Base-by-base conservation (phyloP, 2,888 invertebrate species). In the Trichacis sp. region DNA sequence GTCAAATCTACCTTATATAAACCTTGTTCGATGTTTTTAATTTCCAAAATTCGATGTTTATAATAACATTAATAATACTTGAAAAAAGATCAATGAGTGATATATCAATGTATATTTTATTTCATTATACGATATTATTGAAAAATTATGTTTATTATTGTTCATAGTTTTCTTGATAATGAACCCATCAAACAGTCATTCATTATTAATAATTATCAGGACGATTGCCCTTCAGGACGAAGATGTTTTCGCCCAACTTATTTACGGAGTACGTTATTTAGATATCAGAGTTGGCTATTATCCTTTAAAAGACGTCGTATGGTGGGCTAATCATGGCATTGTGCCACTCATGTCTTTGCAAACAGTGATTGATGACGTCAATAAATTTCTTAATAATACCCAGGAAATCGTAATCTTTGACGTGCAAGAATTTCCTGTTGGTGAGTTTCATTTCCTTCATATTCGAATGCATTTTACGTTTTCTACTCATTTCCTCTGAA, bases 361-460 rank as follows among this genome's bases (percentile, higher is more conserved):
- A 50, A 84, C 84, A 24, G 80, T 88, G 0, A 77, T 89, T 1
- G 80, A 86, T 19, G 87, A 88, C 69, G 85, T 89, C 1, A 86
- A 85, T 73, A 79, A 79, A 6, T 90, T 90, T 76, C 83, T 90
- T 1, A 76, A 84, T 29, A 86, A 86, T 67, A 89, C 89, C 11
- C 85, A 88, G 66, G 89, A 89, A 77, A 88, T 89, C 64, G 85
- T 89, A 1, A 87, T 89, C 42, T 84, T 89, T 59, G 89, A 89
- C 61, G 76, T 89, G 12, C 89, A 89, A 72, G 87, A 87, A 71
- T 89, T 89, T 75, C 88, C 88, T n/a, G 83, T 87, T 12, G 88
- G 88, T 88, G 75, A 74, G 67, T 68, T 58, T 3, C 3, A 3
- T 24, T 24, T 24, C n/a, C n/a, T n/a, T n/a, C n/a, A n/a, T n/a